Percentiles rank a stretch among this genome's conserved stretches.
Conservation (phyloP, 2,888 invertebrate species). For the Phymatocera aterrima region DNA sequence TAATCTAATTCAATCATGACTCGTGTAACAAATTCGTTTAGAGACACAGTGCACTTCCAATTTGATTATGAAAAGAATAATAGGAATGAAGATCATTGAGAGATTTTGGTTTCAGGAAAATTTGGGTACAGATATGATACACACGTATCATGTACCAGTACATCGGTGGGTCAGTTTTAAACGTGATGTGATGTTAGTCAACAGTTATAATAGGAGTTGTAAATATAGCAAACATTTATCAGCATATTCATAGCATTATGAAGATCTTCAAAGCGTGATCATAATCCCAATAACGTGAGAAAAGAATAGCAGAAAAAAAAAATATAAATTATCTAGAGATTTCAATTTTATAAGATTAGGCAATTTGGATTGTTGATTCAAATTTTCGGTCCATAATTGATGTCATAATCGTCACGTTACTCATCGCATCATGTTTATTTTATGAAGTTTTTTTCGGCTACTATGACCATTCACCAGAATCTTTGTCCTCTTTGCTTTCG, state of each 20-base stretch:
- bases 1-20: no score
- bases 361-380: constrained; percentile 11
- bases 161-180: neutral
- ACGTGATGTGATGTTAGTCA: neutral
- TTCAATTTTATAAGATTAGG: no score
- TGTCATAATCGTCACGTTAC: neutral
- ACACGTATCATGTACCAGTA: no score
- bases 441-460: neutral
- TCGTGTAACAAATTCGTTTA: no score
- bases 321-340: no score
- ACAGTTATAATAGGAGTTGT: neutral
- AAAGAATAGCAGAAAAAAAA: no score
- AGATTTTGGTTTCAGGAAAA: neutral
- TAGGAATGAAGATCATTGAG: no score
- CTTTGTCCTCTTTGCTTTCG: neutral
- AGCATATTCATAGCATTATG: neutral
- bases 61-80: no score
- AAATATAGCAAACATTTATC: neutral
- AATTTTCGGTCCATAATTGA: neutral
- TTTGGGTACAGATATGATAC: neutral
- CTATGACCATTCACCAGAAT: neutral
- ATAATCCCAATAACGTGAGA: no score
- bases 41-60: no score
- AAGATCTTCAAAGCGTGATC: neutral
- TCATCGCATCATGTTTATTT: constrained; percentile 4